Base-by-base conservation (phyloP, 2,888 invertebrate genomes). In the Choristoneura rosaceana region DNA sequence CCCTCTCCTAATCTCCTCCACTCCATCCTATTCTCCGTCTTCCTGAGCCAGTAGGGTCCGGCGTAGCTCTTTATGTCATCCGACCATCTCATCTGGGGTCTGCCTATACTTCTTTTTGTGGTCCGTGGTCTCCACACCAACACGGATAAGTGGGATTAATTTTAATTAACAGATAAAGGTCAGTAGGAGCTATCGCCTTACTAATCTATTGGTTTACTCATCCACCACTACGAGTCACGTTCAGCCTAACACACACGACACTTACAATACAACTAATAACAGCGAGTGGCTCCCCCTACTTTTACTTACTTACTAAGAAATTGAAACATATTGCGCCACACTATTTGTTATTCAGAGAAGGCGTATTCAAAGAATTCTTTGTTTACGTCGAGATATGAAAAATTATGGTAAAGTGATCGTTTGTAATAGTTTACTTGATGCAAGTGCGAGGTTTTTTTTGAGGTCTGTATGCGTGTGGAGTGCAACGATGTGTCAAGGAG, bases 261-360 rank as follows among this genome's bases (percentile, higher is more conserved):
- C 68, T 58, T 68, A 68, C 62, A 71, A 67, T 71, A 71, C 71
- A 60, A 73, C 69, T 73, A 73, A 73, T 73, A 73, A 69, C 50
- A n/a, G 45, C 63, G 68, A 73, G 73, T 73, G 68, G 64, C 50
- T 64, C 38, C 59, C 73, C 66, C 66, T 33, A 59, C 71, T 58
- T 69, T 73, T 73, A 52, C 64, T 68, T 73, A 73, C 52, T 73
- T 69, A 58, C 63, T 71, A 68, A 59, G 68, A 69, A 73, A 73
- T 73, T 73, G 73, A 73, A 73, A 73, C 73, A 73, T 73, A 73
- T 73, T 73, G 73, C 64, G 69, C 41, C 67, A 63, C 73, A 73
- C 73, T 73, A 73, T 73, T 73, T 73, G 64, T 73, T 73, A 73
- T 73, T 73, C 73, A 73, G 64, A 73, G 64, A 73, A 67, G 68